Conservation (phyloP, 2,113 vertebrate species). For the Ahaetulla prasina region DNA sequence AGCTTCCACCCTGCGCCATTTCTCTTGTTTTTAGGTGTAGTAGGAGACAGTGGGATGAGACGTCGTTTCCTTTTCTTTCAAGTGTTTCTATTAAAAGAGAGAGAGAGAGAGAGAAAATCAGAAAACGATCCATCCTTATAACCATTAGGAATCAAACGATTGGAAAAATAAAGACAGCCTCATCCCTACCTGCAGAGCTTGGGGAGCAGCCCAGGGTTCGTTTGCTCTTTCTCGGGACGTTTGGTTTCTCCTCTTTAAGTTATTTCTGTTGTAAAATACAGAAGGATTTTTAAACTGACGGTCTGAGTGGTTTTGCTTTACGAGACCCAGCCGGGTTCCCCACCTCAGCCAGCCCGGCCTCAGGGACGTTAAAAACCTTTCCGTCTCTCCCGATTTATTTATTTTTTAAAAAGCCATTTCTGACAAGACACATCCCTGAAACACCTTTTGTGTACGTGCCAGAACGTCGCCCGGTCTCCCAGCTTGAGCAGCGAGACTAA, state of each 20-base stretch:
- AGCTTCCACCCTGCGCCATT: slow-evolving; percentile 54
- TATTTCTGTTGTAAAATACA: slow-evolving; percentile 17
- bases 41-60: slow-evolving; percentile 46
- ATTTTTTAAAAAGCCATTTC: neutral
- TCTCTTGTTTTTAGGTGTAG: slow-evolving; percentile 45
- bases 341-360: neutral
- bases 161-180: neutral
- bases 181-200: neutral
- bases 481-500: neutral
- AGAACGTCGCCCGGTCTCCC: neutral
- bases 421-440: neutral
- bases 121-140: slow-evolving; percentile 49
- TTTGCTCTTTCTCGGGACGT: neutral
- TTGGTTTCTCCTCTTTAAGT: neutral
- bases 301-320: neutral
- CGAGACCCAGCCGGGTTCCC: neutral
- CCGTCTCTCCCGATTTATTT: neutral
- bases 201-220: neutral
- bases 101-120: slow-evolving; percentile 19
- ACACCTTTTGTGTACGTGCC: neutral
- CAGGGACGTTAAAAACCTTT: neutral
- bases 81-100: slow-evolving; percentile 40
- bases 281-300: neutral
- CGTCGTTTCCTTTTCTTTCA: neutral
- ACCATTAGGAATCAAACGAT: slow-evolving; percentile 58